phyloP scores from a whole-genome alignment of 2,888 invertebrate species.

The Busseola fusca region DNA sequence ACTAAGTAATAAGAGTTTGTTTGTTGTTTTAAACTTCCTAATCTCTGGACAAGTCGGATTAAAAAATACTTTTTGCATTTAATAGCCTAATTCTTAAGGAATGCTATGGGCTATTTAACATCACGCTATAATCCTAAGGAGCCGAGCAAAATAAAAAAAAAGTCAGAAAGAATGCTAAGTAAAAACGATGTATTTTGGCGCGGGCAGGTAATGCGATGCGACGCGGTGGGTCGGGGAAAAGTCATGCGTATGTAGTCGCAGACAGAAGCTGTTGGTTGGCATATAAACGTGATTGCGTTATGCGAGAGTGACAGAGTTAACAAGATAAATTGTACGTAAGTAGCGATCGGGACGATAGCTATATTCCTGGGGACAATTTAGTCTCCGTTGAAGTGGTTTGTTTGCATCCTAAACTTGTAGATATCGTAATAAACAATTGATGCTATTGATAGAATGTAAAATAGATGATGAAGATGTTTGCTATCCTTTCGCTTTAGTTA shows the following conservation, averaged over 20 bases:
- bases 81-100: not conserved
- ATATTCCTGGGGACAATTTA: not conserved
- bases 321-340: conserved; percentile 23
- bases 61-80: not conserved
- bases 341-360: conserved; percentile 1
- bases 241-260: not conserved
- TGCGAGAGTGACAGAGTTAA: conserved; percentile 33
- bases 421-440: conserved; percentile 5
- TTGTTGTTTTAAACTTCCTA: not conserved
- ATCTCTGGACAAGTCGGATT: not conserved
- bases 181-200: not conserved
- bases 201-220: not conserved
- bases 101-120: not conserved
- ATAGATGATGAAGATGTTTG: not conserved
- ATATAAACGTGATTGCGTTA: conserved; percentile 1
- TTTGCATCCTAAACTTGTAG: conserved; percentile 19
- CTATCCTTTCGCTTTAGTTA: not conserved
- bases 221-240: not conserved
- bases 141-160: not conserved
- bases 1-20: not conserved
- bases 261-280: not conserved
- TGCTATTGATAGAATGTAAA: not conserved
- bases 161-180: not conserved
- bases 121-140: not conserved
- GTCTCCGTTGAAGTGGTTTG: conserved; percentile 20